These are phyloP conservation scores for Pseudorasbora parva DNA, from an alignment of 2,113 vertebrate species.

Conservation along the genomic window DNA sequence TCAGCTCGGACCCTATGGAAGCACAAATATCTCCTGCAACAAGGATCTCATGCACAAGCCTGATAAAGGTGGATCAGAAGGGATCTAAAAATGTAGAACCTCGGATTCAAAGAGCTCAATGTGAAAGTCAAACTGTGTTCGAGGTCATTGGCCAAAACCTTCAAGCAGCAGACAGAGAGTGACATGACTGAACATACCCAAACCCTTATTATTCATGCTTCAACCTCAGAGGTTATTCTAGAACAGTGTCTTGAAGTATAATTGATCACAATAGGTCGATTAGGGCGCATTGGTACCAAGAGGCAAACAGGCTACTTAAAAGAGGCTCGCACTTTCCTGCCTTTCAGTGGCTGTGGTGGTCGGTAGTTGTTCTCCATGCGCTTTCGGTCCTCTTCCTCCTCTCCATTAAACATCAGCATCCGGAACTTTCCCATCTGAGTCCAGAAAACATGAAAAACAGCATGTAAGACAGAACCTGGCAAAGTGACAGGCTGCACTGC, in stretches of 20 bases:
- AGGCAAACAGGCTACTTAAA: constrained; percentile 75
- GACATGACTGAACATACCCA: not conserved
- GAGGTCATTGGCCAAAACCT: constrained; percentile 39
- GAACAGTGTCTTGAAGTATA: constrained; percentile 3
- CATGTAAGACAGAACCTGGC: not conserved
- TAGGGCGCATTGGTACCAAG: not conserved
- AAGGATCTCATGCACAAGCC: constrained; percentile 49
- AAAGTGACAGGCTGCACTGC: not conserved
- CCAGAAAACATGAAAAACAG: constrained; percentile 1
- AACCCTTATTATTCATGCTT: not conserved
- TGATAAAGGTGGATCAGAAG: constrained; percentile 60
- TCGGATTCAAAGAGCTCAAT: constrained; percentile 23
- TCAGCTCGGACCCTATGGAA: constrained; percentile 52
- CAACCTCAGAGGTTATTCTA: constrained; percentile 12
- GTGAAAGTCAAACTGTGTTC: constrained; percentile 16
- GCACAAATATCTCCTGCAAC: constrained; percentile 51
- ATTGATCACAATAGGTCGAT: constrained; percentile 46
- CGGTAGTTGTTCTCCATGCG: constrained; percentile 97
- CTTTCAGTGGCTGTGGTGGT: constrained; percentile 91
- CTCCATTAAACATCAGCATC: constrained; percentile 83
- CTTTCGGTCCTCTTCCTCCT: constrained; percentile 83
- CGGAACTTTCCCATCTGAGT: constrained; percentile 90
- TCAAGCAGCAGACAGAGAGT: constrained; percentile 16
- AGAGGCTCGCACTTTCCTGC: constrained; percentile 87
- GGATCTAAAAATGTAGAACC: constrained; percentile 17